Conservation (phyloP, 2,888 invertebrate species). For the Ommatoiulus sabulosus region DNA sequence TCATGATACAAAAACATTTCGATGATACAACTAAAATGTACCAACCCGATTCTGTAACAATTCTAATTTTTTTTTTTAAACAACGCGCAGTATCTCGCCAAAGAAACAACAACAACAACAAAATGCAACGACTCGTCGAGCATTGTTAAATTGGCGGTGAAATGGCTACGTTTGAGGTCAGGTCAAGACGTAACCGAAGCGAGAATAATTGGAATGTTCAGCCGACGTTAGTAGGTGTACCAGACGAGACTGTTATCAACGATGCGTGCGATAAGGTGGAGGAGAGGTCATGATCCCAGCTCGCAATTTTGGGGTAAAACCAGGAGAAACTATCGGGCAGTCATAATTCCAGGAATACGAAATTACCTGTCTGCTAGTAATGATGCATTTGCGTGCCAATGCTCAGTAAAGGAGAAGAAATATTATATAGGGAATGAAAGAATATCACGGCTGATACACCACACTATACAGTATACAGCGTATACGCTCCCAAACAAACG, state of each 20-base stretch:
- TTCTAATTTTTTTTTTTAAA: no score
- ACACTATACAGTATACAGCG: neutral
- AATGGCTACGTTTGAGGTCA: neutral
- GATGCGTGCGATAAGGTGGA: slow-evolving; percentile 23
- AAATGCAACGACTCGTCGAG: no score
- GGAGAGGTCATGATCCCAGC: neutral
- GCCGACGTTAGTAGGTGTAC: no score
- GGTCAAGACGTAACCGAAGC: slow-evolving; percentile 12
- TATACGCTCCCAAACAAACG: neutral
- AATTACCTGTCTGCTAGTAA: slow-evolving; percentile 57
- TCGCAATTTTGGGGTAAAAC: slow-evolving; percentile 20
- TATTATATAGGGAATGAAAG: slow-evolving; percentile 44
- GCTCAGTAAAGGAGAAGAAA: slow-evolving; percentile 49
- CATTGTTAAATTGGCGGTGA: neutral
- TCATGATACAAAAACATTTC: no score
- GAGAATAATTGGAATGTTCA: neutral
- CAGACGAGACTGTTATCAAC: neutral
- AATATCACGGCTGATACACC: slow-evolving; percentile 23
- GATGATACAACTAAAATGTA: no score
- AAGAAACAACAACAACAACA: no score
- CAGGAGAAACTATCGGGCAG: neutral
- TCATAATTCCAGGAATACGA: slow-evolving; percentile 52
- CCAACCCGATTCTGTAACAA: no score
- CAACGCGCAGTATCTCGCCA: no score
- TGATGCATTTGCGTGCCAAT: slow-evolving; percentile 55